These are phyloP conservation scores for Thecophora atra DNA, from an alignment of 2,888 invertebrate species.

Conservation along the genomic window DNA sequence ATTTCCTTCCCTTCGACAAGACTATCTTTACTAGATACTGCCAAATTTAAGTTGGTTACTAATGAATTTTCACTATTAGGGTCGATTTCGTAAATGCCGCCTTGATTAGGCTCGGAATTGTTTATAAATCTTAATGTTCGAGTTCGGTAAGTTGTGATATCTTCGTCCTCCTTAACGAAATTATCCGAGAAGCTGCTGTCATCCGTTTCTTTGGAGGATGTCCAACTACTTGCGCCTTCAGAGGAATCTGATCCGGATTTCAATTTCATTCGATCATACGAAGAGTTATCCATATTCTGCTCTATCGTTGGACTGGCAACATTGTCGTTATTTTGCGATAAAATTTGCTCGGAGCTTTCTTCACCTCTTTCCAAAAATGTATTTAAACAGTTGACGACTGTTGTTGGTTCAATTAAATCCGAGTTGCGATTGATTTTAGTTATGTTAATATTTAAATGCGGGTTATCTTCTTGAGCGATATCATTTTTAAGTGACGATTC, in stretches of 20 bases:
- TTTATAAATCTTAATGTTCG: background rate
- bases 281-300: too few species aligned
- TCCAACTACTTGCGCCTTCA: constrained; percentile 39
- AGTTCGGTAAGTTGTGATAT: background rate
- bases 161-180: constrained; percentile 20
- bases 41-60: background rate
- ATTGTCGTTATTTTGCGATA: too few species aligned
- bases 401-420: too few species aligned
- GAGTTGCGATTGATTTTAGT: too few species aligned
- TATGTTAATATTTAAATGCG: too few species aligned
- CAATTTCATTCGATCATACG: constrained; percentile 20
- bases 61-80: background rate
- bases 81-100: constrained; percentile 38
- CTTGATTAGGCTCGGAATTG: constrained; percentile 6
- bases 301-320: too few species aligned
- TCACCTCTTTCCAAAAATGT: too few species aligned
- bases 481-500: too few species aligned
- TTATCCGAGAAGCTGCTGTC: constrained; percentile 41
- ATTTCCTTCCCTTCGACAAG: background rate
- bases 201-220: constrained; percentile 38
- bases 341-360: too few species aligned
- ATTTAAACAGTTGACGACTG: too few species aligned
- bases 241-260: constrained; percentile 33
- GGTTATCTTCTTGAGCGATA: too few species aligned
- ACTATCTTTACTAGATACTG: background rate